Evolutionary conservation across 23 tunicate species (phyloP), one percentile per base, ranked within the genome.

Genomic region (Ascidia mentula): DNA sequence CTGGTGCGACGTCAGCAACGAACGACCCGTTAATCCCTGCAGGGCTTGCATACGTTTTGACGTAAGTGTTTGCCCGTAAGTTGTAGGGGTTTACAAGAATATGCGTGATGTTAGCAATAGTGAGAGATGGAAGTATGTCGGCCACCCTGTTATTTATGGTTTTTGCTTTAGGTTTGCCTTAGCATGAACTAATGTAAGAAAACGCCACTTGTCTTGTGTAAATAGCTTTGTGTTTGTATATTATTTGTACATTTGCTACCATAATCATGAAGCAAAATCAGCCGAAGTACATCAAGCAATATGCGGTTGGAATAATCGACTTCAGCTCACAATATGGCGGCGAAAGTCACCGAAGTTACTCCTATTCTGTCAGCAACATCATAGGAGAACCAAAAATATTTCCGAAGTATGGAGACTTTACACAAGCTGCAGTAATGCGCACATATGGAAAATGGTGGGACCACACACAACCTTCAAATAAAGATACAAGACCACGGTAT

Each of bases 381-480:
- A 76, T 80, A 0, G 98, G 98, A 4, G 93, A 93, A 61, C 98
- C 98, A 42, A 60, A 82, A 60, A 93, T 93, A 32, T 88, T 93
- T 81, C 98, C 98, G 20, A 82, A 76, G 36, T 93, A 93, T 80
- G 98, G 98, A 12, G 98, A 93, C 75, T 93, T 72, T 53, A 93
- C 98, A 1, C 93, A 93, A 80, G 89, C 93, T 31, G 98, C 98
- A 0, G 98, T 93, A 20, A 89, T 93, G 82, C 40, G 98, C 20
- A 93, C 93, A 18, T 93, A 93, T 74, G 98, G 98, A 12, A 76
- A 80, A 39, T 93, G 98, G 98, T 93, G 98, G 98, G 76, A 88
- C 32, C 75, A 60, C 46, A 40, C 79, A 69, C 31, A 30, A 37
- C 35, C 85, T 5, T 28, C 77, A n/a, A 71, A 72, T 26, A 72